Evolutionary conservation across 2,888 invertebrate genomes (phyloP), one percentile per base, ranked within the genome.

Genomic region (Philonicus albiceps): DNA sequence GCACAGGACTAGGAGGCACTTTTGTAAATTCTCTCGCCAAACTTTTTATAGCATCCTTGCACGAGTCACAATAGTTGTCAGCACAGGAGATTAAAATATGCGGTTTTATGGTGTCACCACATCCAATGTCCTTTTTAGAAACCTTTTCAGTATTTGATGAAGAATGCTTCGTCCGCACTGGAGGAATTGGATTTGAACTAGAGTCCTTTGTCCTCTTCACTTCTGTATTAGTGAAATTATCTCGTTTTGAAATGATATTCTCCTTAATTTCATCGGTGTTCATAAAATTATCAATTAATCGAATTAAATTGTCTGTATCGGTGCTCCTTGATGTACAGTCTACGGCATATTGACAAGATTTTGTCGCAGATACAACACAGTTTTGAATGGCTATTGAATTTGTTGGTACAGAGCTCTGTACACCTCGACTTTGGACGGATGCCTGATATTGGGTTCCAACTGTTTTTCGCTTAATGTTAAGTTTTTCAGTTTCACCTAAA

Each of bases 51-150:
- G 93, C 93, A 89, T 93, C 93, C 89, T 94, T 94, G 90, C 94
- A 94, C 88, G 94, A 94, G 90, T 94, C 94, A 92, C 94, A 94
- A 89, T 93, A 93, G 88, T 93, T 93, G 34, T 93, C 93, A 64
- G 93, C 93, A 88, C 93, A 93, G 16, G 93, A 92, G 40, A 93
- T 93, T 0, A 92, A 92, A 73, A 93, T 93, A 83, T 93, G 93
- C 89, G 93, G 92, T 89, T 92, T 93, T 1, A 93, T 91, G 11
- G 93, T 92, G 31, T 93, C 93, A 1, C 94, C 94, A 53, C 94
- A 93, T 22, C 93, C 93, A 0, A 93, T 93, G 88, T 94, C 93
- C 5, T 93, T 93, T 55, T 93, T 93, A 16, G 89, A 88, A 16
- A 91, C 89, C 86, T 90, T 89, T n/a, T 92, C 92, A 40, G 92